phyloP scores from a whole-genome alignment of 2,113 vertebrate genomes.

The Etheostoma cragini region DNA sequence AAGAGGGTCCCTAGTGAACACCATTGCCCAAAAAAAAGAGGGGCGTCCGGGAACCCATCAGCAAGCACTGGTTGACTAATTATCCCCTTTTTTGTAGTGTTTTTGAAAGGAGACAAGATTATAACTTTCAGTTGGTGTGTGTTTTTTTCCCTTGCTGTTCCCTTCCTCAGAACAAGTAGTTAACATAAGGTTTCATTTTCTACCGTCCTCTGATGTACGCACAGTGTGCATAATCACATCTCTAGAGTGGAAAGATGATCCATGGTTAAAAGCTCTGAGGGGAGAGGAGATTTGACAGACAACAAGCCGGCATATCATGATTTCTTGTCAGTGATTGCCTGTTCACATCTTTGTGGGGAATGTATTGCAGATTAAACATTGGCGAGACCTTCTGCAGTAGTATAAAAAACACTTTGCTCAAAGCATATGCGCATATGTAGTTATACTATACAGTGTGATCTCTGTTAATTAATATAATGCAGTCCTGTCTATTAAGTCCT shows the following conservation, averaged over 20 bases:
- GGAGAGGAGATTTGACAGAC: constrained; percentile 20
- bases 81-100: constrained; percentile 21
- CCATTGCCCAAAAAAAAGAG: constrained; percentile 6
- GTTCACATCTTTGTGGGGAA: constrained; percentile 18
- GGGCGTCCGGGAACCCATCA: constrained; percentile 10
- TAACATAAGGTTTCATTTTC: constrained; percentile 18
- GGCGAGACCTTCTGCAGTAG: constrained; percentile 2
- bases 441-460: neutral
- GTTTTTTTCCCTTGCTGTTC: neutral
- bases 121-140: neutral
- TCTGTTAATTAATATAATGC: constrained; percentile 17
- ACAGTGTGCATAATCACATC: neutral
- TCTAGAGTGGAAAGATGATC: constrained; percentile 31
- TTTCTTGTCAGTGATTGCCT: constrained; percentile 23
- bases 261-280: constrained; percentile 1
- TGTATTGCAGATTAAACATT: neutral
- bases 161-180: neutral
- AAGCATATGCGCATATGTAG: neutral
- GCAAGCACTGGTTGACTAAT: constrained; percentile 6
- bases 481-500: constrained; percentile 21
- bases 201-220: neutral
- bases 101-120: neutral
- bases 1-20: constrained; percentile 3
- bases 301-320: neutral
- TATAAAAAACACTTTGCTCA: neutral